These are phyloP conservation scores for Carcinoscorpius rotundicauda DNA, from an alignment of 1,140 invertebrate genomes.

Conservation along the genomic window DNA sequence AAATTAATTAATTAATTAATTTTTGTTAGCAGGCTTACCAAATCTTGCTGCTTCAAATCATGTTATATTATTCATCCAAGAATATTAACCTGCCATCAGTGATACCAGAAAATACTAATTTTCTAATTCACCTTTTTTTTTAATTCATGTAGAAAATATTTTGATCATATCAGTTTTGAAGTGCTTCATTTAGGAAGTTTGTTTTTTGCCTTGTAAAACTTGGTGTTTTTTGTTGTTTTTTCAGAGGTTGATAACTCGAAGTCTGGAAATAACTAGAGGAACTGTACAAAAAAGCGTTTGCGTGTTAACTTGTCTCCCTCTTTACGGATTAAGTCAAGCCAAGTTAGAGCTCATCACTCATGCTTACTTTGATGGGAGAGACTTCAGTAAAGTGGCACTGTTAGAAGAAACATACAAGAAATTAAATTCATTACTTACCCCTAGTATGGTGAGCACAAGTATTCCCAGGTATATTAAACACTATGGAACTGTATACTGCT, in stretches of 20 bases:
- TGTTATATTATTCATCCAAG: no score
- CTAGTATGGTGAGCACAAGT: slow-evolving; percentile 54
- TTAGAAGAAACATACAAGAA: slow-evolving; percentile 87
- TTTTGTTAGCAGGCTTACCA: no score
- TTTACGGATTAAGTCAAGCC: slow-evolving; percentile 82
- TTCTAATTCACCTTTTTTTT: no score
- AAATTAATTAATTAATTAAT: no score
- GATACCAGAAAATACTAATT: no score
- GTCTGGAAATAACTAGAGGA: slow-evolving; percentile 90
- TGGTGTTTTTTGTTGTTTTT: not conserved
- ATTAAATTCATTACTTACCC: slow-evolving; percentile 65
- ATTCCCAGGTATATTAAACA: slow-evolving; percentile 52
- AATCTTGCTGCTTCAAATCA: no score
- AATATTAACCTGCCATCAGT: no score
- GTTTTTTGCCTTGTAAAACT: no score
- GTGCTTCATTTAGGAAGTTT: no score
- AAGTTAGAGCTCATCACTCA: slow-evolving; percentile 93
- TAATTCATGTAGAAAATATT: no score
- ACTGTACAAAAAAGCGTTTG: slow-evolving; percentile 90
- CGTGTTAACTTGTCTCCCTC: slow-evolving; percentile 71
- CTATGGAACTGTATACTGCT: no score
- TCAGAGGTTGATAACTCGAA: slow-evolving; percentile 81
- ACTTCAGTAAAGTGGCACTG: slow-evolving; percentile 53
- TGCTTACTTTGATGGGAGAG: slow-evolving; percentile 91
- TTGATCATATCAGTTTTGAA: no score